These are phyloP conservation scores for Protomyctophum bolini DNA, from an alignment of 2,113 vertebrate genomes.

Conservation along the genomic window DNA sequence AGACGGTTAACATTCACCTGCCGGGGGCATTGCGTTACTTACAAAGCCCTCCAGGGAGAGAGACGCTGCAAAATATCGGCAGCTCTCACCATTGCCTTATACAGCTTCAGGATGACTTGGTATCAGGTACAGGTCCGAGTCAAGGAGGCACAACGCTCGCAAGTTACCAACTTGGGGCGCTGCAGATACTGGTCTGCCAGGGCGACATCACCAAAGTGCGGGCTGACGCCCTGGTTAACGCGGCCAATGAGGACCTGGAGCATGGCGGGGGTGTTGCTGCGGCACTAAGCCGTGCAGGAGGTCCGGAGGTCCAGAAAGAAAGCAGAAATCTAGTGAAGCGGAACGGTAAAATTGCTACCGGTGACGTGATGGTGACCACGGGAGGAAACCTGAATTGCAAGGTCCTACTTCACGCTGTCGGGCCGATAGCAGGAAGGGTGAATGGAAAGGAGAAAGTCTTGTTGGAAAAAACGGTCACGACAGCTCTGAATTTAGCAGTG, in stretches of 20 bases:
- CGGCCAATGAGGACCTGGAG: constrained; percentile 63
- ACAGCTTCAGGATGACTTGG: constrained; percentile 28
- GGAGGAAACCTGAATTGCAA: constrained; percentile 64
- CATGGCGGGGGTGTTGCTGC: constrained; percentile 63
- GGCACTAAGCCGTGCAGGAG: constrained; percentile 60
- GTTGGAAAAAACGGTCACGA: constrained; percentile 36
- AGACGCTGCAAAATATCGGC: constrained; percentile 30
- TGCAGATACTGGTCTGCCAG: constrained; percentile 52
- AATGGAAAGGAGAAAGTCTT: constrained; percentile 30
- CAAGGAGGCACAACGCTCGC: background rate
- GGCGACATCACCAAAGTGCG: constrained; percentile 67
- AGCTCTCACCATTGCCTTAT: constrained; percentile 50
- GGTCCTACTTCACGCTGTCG: constrained; percentile 68
- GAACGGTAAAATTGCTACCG: constrained; percentile 36
- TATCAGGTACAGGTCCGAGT: background rate
- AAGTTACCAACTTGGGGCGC: constrained; percentile 41
- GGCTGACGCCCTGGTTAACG: constrained; percentile 68
- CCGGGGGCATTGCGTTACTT: constrained; percentile 60
- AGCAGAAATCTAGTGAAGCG: constrained; percentile 28
- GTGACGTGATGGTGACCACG: constrained; percentile 43
- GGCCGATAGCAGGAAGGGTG: constrained; percentile 42
- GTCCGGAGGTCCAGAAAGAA: constrained; percentile 60
- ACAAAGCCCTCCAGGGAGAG: constrained; percentile 35
- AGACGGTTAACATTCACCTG: constrained; percentile 38
- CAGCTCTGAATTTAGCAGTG: constrained; percentile 55